Base-by-base conservation (phyloP, 2,797 vertebrate genomes). In the Carapus acus region DNA sequence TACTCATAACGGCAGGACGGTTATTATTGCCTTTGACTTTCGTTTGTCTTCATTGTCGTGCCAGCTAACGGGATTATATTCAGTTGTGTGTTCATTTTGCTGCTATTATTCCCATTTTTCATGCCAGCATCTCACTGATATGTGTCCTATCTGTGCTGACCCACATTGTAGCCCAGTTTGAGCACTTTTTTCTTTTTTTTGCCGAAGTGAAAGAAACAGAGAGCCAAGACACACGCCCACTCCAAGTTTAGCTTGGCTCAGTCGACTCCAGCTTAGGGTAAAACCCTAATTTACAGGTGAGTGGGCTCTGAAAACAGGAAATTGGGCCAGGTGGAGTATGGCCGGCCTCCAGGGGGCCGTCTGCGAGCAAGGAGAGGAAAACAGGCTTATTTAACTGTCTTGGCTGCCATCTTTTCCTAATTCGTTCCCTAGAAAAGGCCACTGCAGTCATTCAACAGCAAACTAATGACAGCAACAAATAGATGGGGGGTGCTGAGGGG, bases 141-240 rank as follows among this genome's bases (percentile, higher is more conserved):
- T 58, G 43, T 69, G 66, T 63, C 59, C 65, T 31, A 58, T 43
- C 67, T 64, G 9, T n/a, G 52, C 56, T 79, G 80, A 67, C 79
- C 75, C 77, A 83, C 50, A 80, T 80, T 79, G 56, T 77, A 81
- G 61, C 72, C 81, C 72, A 78, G 43, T 81, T 80, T 73, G 34
- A 4, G 39, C 33, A 55, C 52, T 65, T 62, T 71, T 64, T 27
- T 54, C 33, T 54, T 49, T 65, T 62, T 71, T 64, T 27, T 54
- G 65, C 73, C 76, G 65, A 81, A 70, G 61, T 69, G 42, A 70
- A 64, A 51, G 43, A 65, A 76, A 62, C 11, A 0, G 22, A 14
- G 37, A 60, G 54, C 21, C 29, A 52, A 36, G 43, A 56, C 31
- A 51, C 43, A 44, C 57, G 31, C 55, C n/a, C 13, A 8, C 3